Base-by-base conservation (phyloP, 2,797 vertebrate genomes). In the Tragelaphus eurycerus region DNA sequence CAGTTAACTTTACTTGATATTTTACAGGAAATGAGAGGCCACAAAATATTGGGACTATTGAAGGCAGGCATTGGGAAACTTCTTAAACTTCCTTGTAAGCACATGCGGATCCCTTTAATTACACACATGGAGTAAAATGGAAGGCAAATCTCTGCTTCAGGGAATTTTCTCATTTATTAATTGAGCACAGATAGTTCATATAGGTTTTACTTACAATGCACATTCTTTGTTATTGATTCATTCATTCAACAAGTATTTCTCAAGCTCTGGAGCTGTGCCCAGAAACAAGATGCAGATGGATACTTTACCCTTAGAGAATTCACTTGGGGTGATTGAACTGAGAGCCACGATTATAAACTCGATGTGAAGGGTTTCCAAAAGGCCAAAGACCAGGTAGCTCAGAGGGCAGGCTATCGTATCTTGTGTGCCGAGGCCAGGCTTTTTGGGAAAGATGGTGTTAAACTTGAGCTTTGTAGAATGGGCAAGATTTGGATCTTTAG, bases 1-100 rank as follows among this genome's bases (percentile, higher is more conserved):
- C 16, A 88, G 27, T 87, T 92, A 94, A 92, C 87, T 90, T 96
- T 29, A 90, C 81, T 95, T 94, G 34, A 16, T 97, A 76, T 79
- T 82, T 92, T 50, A 74, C 27, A 93, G 86, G 79, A 96, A 97
- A 78, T 23, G 34, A 92, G 34, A 50, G 54, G 15, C 25, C 19
- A 4, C 54, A 79, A 50, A 87, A 38, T 90, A 46, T 85, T 82
- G 94, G 78, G 29, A 60, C 60, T 54, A 52, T 48, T 60, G 50
- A 95, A 90, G 78, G 31, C 27, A 85, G 23, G 16, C 59, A 55
- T 27, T 88, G 19, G 82, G 82, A 87, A 57, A 14, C n/a, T 83
- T 34, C 50, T 89, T 86, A 59, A 93, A 17, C 16, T 86, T 88
- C 5, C 34, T 88, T 59, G 19, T 60, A 82, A 95, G 67, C n/a